These are phyloP conservation scores for Drosophila leontia DNA, from an alignment of 1,140 invertebrate species.

Conservation along the genomic window DNA sequence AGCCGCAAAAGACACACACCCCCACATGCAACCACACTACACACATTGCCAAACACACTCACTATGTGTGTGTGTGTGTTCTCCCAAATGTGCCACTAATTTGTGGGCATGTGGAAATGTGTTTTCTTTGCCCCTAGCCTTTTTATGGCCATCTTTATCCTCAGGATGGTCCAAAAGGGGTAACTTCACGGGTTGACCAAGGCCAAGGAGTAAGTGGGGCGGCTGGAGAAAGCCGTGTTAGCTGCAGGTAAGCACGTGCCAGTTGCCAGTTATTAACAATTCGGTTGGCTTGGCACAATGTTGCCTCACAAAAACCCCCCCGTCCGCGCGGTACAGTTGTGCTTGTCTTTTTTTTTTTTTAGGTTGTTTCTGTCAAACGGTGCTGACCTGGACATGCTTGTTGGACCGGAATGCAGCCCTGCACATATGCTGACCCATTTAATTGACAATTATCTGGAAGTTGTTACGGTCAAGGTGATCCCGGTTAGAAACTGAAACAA, in stretches of 20 bases:
- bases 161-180: conserved; percentile 2
- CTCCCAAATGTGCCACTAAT: conserved; percentile 73
- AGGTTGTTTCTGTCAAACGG: conserved; percentile 14
- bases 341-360: conserved; percentile 28
- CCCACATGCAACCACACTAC: conserved; percentile 4
- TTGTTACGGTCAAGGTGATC: conserved; percentile 2
- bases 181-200: background rate
- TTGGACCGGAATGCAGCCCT: conserved; percentile 12
- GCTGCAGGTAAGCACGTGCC: conserved; percentile 56
- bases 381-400: conserved; percentile 26
- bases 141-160: conserved; percentile 44
- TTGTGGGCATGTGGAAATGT: conserved; percentile 68
- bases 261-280: conserved; percentile 60
- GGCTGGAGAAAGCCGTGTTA: conserved; percentile 14
- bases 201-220: background rate
- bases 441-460: conserved; percentile 42
- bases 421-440: conserved; percentile 7
- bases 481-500: background rate
- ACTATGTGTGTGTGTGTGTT: background rate
- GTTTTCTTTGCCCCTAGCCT: conserved; percentile 21
- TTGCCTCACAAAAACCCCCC: background rate
- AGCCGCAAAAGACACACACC: conserved; percentile 39
- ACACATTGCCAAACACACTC: conserved; percentile 15
- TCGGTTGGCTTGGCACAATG: conserved; percentile 44
- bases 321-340: conserved; percentile 11